These are phyloP conservation scores for Metellina segmentata DNA, from an alignment of 2,888 invertebrate species.

Conservation along the genomic window DNA sequence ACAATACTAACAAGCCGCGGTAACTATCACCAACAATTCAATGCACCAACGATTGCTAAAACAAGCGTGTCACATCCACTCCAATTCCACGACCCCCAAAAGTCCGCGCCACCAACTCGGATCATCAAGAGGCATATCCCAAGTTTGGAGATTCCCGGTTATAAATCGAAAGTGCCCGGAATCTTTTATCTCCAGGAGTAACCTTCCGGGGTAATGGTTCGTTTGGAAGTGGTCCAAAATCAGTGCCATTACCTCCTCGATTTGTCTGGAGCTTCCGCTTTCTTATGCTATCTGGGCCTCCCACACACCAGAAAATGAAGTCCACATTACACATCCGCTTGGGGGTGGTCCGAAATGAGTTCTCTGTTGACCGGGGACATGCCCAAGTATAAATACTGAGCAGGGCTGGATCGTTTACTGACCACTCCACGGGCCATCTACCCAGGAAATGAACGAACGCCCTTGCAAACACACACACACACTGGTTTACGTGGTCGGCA, in stretches of 20 bases:
- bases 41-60: too few relatives aligned
- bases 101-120: neutral
- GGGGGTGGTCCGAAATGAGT: conserved; percentile 4
- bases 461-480: neutral
- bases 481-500: conserved; percentile 18
- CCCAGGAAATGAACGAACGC: conserved; percentile 49
- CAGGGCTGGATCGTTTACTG: conserved; percentile 33
- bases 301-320: conserved; percentile 23
- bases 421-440: conserved; percentile 29
- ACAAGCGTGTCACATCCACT: neutral
- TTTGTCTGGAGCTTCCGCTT: neutral
- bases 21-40: too few relatives aligned
- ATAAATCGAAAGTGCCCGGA: conserved; percentile 38
- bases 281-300: neutral
- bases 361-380: conserved; percentile 9
- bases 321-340: conserved; percentile 45
- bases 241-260: conserved; percentile 30
- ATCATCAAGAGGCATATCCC: neutral
- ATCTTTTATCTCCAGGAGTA: conserved; percentile 33
- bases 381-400: conserved; percentile 2
- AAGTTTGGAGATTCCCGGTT: neutral
- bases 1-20: too few relatives aligned
- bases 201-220: conserved; percentile 45
- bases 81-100: neutral
- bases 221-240: conserved; percentile 39